Percentiles rank a stretch among this genome's conserved stretches.
These are phyloP conservation scores for Proterorhinus semilunaris DNA, from an alignment of 2,113 vertebrate genomes.

Conservation along the genomic window DNA sequence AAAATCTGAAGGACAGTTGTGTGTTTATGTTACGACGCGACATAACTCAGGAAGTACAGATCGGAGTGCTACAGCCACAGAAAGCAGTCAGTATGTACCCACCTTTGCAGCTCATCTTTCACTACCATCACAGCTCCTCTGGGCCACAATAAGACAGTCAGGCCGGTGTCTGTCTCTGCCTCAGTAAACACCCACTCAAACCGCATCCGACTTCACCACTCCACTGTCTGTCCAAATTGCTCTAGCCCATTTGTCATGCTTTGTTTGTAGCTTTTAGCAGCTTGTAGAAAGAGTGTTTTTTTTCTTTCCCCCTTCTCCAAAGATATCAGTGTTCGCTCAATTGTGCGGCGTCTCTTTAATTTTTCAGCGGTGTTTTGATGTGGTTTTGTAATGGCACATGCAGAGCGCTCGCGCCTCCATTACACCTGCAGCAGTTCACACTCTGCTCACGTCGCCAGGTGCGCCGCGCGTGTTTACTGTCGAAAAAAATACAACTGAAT, in stretches of 20 bases:
- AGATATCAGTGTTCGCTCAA: constrained; percentile 33
- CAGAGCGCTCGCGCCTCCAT: neutral
- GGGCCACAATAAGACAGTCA: constrained; percentile 8
- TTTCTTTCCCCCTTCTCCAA: constrained; percentile 3
- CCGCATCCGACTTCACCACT: neutral
- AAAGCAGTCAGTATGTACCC: too few relatives aligned
- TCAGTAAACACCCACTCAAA: constrained; percentile 1
- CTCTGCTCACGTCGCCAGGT: neutral
- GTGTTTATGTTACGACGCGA: too few relatives aligned
- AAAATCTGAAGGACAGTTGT: too few relatives aligned
- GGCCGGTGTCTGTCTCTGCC: neutral
- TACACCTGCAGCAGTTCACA: neutral
- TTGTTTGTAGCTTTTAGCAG: constrained; percentile 17
- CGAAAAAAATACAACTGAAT: neutral
- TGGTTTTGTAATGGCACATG: neutral
- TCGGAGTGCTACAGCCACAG: too few relatives aligned
- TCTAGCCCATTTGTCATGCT: constrained; percentile 19
- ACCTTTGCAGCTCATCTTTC: constrained; percentile 1
- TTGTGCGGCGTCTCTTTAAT: constrained; percentile 23
- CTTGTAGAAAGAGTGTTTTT: constrained; percentile 14
- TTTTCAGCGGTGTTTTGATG: constrained; percentile 24
- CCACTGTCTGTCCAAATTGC: constrained; percentile 6
- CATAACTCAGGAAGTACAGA: too few relatives aligned
- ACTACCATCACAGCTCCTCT: constrained; percentile 10
- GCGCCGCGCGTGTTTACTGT: neutral